Evolutionary conservation across 2,113 vertebrate species (phyloP), one percentile per base, ranked within the genome.

Genomic region (Symphodus melops): DNA sequence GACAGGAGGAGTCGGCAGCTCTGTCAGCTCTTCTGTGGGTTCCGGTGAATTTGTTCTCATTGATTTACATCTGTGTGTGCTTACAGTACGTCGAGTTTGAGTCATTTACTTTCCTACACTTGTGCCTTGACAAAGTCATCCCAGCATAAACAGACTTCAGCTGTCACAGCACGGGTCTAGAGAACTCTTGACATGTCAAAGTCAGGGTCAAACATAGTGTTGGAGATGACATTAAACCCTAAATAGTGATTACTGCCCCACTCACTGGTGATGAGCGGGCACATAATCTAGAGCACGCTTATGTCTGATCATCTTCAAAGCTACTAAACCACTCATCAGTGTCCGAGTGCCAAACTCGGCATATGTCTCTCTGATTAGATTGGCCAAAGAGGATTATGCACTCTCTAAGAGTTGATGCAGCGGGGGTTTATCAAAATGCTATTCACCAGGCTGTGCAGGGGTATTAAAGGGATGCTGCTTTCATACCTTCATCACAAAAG

Each of bases 331-430:
- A 84, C 65, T 86, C 83, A 85, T 73, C 69, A 63, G 58, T 81
- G 80, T 65, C 83, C 75, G 54, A 20, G 48, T 1, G 55, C 65
- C 72, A 83, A 83, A 68, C 82, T 59, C 52, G 52, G 86, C 83
- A 90, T 89, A 87, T 82, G 87, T 77, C 65, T 79, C 73, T 74
- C 71, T 77, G 88, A 90, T 92, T 84, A 89, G 84, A 91, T 89
- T 82, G 87, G 65, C 85, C 69, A 86, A 90, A 89, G 88, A 90
- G 82, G 88, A 90, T 92, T 88, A 87, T 9, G 9, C 23, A 69
- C 75, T 72, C 48, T 87, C 87, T 84, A 88, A 81, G 75, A 77
- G 81, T 84, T 61, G 51, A 83, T 61, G 67, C 42, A 63, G 79
- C 73, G 16, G 9, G 9, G 66, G 72, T 56, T 84, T 79, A 83